phyloP scores from a whole-genome alignment of 2,797 vertebrate species.

The Chiloscyllium punctatum region DNA sequence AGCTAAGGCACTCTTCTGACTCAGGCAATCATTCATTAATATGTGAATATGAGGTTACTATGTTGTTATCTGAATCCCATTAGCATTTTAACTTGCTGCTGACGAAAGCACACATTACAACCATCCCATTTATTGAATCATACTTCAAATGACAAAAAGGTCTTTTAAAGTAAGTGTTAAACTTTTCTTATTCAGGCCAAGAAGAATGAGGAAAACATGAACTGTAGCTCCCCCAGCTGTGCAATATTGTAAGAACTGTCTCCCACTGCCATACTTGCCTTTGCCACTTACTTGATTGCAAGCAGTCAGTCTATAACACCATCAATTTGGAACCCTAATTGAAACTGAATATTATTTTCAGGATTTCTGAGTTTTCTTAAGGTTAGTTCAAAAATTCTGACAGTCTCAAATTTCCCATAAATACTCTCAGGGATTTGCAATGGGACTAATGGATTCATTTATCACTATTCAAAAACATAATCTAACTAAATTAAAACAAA shows the following conservation, averaged over 20 bases:
- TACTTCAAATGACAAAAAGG: not conserved
- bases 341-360: not conserved
- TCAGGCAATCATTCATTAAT: not conserved
- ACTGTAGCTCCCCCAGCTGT: not conserved
- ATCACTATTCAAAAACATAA: not conserved
- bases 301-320: not conserved
- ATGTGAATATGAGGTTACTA: not conserved
- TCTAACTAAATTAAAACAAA: not conserved
- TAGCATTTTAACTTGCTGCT: not conserved
- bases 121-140: not conserved
- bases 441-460: not conserved
- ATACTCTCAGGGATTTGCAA: not conserved
- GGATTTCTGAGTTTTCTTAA: not conserved
- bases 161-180: not conserved
- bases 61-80: not conserved
- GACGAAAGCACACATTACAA: not conserved
- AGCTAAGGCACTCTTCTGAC: not conserved
- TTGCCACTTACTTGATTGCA: not conserved
- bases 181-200: not conserved
- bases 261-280: not conserved
- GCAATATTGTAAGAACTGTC: too few species aligned
- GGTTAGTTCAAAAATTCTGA: not conserved
- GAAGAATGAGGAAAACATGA: not conserved
- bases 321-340: not conserved
- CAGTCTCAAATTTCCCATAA: too few species aligned